phyloP scores from a whole-genome alignment of 2,113 vertebrate genomes.

The Chrysochloris asiatica region DNA sequence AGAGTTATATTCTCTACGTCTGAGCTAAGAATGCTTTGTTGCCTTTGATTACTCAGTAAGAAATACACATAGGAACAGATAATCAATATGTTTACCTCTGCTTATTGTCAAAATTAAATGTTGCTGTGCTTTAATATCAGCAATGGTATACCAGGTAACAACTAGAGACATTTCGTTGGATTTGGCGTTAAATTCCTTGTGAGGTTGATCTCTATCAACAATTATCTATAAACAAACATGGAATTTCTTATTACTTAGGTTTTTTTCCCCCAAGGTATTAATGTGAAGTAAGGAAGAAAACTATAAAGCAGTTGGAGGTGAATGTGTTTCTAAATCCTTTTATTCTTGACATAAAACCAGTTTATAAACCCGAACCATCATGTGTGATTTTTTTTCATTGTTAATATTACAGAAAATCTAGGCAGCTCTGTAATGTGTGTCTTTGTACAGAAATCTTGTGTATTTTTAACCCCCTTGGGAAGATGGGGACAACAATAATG shows the following conservation, averaged over 20 bases:
- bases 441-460: background rate
- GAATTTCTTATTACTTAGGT: background rate
- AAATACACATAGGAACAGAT: constrained; percentile 81
- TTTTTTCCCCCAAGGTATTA: background rate
- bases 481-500: background rate
- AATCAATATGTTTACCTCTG: constrained; percentile 82
- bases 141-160: constrained; percentile 77
- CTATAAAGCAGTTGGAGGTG: constrained; percentile 18
- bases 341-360: constrained; percentile 62
- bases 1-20: constrained; percentile 72
- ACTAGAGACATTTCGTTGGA: constrained; percentile 77
- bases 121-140: constrained; percentile 81
- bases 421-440: background rate
- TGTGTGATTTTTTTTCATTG: constrained; percentile 15
- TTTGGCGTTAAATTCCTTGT: constrained; percentile 63
- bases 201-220: background rate
- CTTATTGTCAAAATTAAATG: constrained; percentile 83
- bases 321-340: constrained; percentile 58
- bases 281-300: constrained; percentile 8
- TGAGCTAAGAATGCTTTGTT: background rate
- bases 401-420: constrained; percentile 11
- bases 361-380: background rate
- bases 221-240: constrained; percentile 52
- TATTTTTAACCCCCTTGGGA: constrained; percentile 17
- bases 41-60: constrained; percentile 76